phyloP scores from a whole-genome alignment of 2,888 invertebrate species.

The Trypoxylon attenuatum region DNA sequence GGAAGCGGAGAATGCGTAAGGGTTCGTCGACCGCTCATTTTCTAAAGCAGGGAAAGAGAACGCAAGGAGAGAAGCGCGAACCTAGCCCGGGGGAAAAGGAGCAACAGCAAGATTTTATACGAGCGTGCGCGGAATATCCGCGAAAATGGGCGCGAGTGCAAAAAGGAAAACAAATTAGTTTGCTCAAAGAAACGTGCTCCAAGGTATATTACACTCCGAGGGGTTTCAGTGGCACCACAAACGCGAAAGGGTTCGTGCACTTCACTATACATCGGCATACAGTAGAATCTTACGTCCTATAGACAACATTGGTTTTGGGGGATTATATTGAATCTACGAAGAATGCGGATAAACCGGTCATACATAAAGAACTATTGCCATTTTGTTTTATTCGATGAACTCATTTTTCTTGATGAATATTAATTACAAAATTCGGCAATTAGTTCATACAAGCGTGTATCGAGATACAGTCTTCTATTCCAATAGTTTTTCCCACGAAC shows the following conservation, averaged over 20 bases:
- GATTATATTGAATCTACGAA: constrained; percentile 25
- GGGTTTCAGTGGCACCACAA: constrained; percentile 22
- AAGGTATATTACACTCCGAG: constrained; percentile 38
- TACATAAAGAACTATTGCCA: too few relatives aligned
- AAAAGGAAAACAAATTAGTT: constrained; percentile 48
- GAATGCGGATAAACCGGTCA: neutral
- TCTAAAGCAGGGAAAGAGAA: constrained; percentile 22
- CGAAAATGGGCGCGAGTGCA: constrained; percentile 15
- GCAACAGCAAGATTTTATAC: constrained; percentile 28
- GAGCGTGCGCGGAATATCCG: constrained; percentile 43
- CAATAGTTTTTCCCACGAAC: too few relatives aligned
- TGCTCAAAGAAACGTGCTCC: constrained; percentile 46
- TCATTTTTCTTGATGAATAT: too few relatives aligned
- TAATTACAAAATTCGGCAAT: too few relatives aligned
- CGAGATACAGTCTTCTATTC: too few relatives aligned
- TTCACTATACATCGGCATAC: neutral
- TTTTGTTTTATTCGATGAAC: too few relatives aligned
- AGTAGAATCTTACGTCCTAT: constrained; percentile 32
- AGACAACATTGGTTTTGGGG: constrained; percentile 29
- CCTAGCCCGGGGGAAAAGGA: neutral
- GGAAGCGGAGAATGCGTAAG: neutral
- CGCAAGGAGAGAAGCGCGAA: neutral
- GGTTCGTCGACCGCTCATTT: constrained; percentile 34
- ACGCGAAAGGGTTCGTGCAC: neutral
- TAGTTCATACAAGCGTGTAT: too few relatives aligned